These are phyloP conservation scores for Rhabdornis inornatus DNA, from an alignment of 2,113 vertebrate species.

Conservation along the genomic window DNA sequence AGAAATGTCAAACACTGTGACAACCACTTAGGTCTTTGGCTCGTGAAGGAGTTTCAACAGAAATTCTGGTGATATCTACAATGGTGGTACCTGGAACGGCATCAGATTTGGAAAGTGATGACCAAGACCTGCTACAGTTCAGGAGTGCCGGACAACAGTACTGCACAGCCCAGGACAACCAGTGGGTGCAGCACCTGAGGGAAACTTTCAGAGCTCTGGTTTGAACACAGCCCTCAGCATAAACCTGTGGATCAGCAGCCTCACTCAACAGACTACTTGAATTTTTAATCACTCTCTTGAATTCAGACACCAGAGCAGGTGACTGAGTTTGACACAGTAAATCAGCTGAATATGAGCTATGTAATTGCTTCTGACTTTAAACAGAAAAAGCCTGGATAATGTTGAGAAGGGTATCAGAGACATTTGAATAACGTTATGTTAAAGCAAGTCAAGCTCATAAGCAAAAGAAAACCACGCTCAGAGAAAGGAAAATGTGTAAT, in stretches of 20 bases:
- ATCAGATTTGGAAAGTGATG: not conserved
- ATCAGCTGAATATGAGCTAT: not conserved
- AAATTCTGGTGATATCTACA: not conserved
- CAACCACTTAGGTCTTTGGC: not conserved
- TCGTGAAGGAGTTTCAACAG: not conserved
- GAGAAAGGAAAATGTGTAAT: not conserved
- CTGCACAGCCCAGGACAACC: not conserved
- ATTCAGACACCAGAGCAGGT: constrained; percentile 7
- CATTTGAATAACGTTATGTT: not conserved
- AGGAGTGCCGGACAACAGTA: not conserved
- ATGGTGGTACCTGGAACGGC: not conserved
- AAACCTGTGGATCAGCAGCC: not conserved
- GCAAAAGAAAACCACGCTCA: not conserved
- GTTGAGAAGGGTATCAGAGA: not conserved
- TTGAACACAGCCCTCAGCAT: not conserved
- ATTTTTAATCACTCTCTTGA: not conserved
- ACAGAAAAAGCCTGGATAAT: not conserved
- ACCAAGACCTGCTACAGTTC: not conserved
- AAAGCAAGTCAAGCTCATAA: constrained; percentile 15
- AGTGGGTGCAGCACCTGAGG: not conserved
- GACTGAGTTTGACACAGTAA: constrained; percentile 15
- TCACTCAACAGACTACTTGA: not conserved
- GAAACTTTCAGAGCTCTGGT: not conserved
- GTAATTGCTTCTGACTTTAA: constrained; percentile 26
- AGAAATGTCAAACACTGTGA: not conserved